phyloP scores from a whole-genome alignment of 2,888 invertebrate genomes.

The Drosophila aldrichi region DNA sequence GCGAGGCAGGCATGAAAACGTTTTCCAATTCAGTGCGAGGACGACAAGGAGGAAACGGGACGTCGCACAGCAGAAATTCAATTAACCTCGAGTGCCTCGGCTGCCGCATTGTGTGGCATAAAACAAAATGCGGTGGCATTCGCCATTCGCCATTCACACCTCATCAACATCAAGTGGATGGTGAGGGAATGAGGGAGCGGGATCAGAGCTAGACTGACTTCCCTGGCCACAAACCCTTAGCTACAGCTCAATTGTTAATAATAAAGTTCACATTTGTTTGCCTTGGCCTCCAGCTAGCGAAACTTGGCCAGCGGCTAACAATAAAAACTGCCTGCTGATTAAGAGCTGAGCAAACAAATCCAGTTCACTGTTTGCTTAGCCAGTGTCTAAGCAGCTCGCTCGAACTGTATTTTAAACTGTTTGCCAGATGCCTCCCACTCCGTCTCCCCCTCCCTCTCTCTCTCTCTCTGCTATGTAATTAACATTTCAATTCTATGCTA shows the following conservation, averaged over 20 bases:
- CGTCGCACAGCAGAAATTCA: constrained; percentile 80
- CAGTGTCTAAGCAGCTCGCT: constrained; percentile 72
- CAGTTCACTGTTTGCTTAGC: constrained; percentile 67
- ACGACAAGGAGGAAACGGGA: constrained; percentile 4
- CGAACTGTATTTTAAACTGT: constrained; percentile 78
- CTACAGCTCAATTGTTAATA: constrained; percentile 55
- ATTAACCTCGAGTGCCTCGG: constrained; percentile 84
- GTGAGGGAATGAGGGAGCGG: background rate
- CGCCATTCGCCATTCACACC: constrained; percentile 83
- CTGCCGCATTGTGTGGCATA: constrained; percentile 62
- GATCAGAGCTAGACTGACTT: constrained; percentile 29
- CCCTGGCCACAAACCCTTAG: constrained; percentile 12
- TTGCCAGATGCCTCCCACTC: constrained; percentile 48
- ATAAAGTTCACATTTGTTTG: constrained; percentile 63
- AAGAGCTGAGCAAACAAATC: constrained; percentile 79
- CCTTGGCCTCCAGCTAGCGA: constrained; percentile 41
- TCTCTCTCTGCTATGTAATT: constrained; percentile 61
- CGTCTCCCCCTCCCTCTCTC: background rate
- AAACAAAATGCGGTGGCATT: constrained; percentile 77
- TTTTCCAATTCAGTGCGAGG: constrained; percentile 63
- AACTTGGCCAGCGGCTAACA: constrained; percentile 40
- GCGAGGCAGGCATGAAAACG: constrained; percentile 61
- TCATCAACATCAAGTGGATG: constrained; percentile 63
- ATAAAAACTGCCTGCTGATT: constrained; percentile 66
- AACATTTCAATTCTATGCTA: constrained; percentile 73